Evolutionary conservation across 1,140 invertebrate species (phyloP).

Genomic region (Habropoda laboriosa): DNA sequence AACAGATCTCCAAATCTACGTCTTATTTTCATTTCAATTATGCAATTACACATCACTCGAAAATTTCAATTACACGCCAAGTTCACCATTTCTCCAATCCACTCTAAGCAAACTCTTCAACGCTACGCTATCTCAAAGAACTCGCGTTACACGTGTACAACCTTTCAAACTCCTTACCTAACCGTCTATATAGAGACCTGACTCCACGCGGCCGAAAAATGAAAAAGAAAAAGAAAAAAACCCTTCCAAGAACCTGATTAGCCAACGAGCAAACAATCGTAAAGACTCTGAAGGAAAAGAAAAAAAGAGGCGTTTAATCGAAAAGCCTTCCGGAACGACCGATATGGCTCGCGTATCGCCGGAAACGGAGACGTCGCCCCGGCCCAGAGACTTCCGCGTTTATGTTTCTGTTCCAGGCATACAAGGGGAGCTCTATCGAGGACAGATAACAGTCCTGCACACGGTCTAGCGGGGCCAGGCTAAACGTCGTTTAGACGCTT

Average conservation of each 20-base stretch:
- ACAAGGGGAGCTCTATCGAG: constrained; percentile 36
- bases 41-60: no score
- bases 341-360: constrained; percentile 41
- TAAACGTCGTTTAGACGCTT: neutral
- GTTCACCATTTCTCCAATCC: no score
- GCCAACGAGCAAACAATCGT: neutral
- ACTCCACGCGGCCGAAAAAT: neutral
- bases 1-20: no score
- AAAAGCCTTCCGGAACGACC: neutral
- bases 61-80: no score
- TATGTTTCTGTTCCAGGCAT: constrained; percentile 47
- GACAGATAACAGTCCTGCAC: constrained; percentile 54
- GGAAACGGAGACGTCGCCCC: constrained; percentile 44
- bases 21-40: no score
- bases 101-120: no score
- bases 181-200: no score
- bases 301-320: constrained; percentile 6
- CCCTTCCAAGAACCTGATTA: neutral
- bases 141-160: no score
- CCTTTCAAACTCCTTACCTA: neutral
- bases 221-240: no score
- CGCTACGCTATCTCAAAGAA: no score
- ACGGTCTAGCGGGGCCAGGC: neutral
- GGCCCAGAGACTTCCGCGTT: constrained; percentile 41
- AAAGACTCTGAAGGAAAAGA: neutral